Evolutionary conservation across 2,797 vertebrate genomes (phyloP), one percentile per base, ranked within the genome.

Genomic region (Capromys pilorides): DNA sequence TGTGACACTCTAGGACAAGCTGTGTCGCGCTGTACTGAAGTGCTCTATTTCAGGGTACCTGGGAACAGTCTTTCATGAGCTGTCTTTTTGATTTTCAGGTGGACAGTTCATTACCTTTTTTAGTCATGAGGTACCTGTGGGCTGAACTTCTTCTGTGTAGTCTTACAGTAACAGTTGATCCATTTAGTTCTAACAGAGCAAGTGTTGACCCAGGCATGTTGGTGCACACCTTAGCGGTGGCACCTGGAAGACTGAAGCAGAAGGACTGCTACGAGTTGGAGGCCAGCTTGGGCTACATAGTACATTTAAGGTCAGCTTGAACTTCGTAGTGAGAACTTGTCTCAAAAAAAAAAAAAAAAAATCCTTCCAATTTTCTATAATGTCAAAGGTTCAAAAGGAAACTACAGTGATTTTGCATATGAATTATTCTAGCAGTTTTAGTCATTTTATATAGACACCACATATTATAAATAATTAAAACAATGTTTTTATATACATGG

Each of bases 131-230:
- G 41, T 93, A 51, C 13, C 12, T n/a, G 18, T 12, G 18, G 11
- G 13, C 31, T 45, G n/a, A 75, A 66, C 49, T 11, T 86, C 24
- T 66, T 96, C 28, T 85, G 36, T 59, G 21, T 59, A 71, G 64
- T 26, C 45, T 86, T 39, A 84, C 54, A 88, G 88, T 82, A 95
- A 69, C 19, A 84, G 24, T 71, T 0, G 4, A 10, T 9, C 14
- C 33, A 19, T 81, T 84, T 51, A 61, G 41, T 87, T 93, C 41
- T 73, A n/a, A 92, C 61, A 54, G 69, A 89, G 62, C 62, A 78
- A 91, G 11, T 71, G 31, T 54, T 1, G 12, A 41, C 6, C 6
- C 12, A 45, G 24, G 71, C 2, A 14, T 45, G 73, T 18, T 4
- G 26, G 73, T 45, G 26, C 4, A 16, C 11, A 31, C 26, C 26